A percentile compares a stretch with the other conserved stretches of the same genome.
Evolutionary conservation across 2,113 vertebrate genomes (phyloP).

Genomic region (Bos javanicus): DNA sequence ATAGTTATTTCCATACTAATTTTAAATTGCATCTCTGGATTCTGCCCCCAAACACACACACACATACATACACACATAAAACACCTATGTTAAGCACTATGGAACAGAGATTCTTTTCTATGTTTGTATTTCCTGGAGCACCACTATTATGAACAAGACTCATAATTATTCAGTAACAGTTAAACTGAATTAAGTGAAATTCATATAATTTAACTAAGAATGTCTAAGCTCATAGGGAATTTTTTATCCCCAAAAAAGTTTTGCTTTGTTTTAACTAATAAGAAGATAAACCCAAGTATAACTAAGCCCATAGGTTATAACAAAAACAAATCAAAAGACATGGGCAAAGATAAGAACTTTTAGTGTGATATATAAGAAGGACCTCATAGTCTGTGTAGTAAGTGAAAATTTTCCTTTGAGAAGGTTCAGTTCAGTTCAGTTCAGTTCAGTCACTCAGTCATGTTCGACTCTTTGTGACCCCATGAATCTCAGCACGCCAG

Average conservation of each 20-base stretch:
- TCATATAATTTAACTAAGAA: neutral
- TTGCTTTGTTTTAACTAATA: neutral
- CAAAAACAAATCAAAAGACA: neutral
- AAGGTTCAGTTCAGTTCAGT: neutral
- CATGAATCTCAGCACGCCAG: too few species aligned
- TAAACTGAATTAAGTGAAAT: constrained; percentile 22
- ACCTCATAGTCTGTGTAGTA: neutral
- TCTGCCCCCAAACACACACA: neutral
- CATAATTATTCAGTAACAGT: neutral
- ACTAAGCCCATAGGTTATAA: neutral
- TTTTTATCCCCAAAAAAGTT: neutral
- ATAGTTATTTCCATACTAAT: neutral
- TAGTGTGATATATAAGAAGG: neutral
- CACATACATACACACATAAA: neutral
- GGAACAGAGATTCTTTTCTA: neutral
- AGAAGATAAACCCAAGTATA: neutral
- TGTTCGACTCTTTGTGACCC: too few species aligned
- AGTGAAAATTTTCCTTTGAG: neutral
- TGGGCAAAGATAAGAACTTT: neutral
- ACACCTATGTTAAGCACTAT: neutral
- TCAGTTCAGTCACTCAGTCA: too few species aligned
- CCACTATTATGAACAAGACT: neutral
- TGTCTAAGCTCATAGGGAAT: neutral
- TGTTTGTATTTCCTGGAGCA: neutral
- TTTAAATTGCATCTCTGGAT: neutral